Base-by-base conservation (phyloP, 2,888 invertebrate genomes). In the Netelia inedita region DNA sequence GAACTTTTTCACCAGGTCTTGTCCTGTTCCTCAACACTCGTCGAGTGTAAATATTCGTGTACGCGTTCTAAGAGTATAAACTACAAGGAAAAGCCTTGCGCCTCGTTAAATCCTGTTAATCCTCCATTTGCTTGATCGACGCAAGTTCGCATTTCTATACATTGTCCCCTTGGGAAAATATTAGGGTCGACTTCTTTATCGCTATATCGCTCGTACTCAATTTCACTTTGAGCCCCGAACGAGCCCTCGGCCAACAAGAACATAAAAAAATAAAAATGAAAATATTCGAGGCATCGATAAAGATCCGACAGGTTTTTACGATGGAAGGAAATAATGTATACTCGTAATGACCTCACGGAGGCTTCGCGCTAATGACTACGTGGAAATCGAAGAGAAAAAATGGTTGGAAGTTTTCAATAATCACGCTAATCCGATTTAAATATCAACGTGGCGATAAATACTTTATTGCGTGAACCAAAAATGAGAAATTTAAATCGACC, bases 181-280 rank as follows among this genome's bases (percentile, higher is more conserved):
- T 72, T 71, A 79, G 65, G 71, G 57, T 71, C 83, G 79, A 72
- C 59, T 72, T 83, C 71, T 75, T 79, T 83, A 83, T 79, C 79
- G 79, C 65, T 43, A 75, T 61, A 50, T 79, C 75, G 46, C 16
- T 57, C 41, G 63, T 65, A 35, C 53, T 50, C 46, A 57, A 50
- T 74, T 19, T 28, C 35, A 43, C 21, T 14, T 61, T 10, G 21
- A 11, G 63, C 69, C 46, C 69, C 35, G 14, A 61, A 57, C 11
- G 5, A 16, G 35, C 35, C 35, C 35, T 35, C 1, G 6, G 35
- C 35, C 35, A 1, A 35, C 35, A 6, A 35, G 63, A 35, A 65
- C 41, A 73, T 19, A 68, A 53, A 71, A 76, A 72, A 76, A 71
- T 46, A 28, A 46, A 69, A 76, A 71, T 46, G 19, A 46, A 69